Base-by-base conservation (phyloP, 2,113 vertebrate species). In the Muntiacus muntjak region DNA sequence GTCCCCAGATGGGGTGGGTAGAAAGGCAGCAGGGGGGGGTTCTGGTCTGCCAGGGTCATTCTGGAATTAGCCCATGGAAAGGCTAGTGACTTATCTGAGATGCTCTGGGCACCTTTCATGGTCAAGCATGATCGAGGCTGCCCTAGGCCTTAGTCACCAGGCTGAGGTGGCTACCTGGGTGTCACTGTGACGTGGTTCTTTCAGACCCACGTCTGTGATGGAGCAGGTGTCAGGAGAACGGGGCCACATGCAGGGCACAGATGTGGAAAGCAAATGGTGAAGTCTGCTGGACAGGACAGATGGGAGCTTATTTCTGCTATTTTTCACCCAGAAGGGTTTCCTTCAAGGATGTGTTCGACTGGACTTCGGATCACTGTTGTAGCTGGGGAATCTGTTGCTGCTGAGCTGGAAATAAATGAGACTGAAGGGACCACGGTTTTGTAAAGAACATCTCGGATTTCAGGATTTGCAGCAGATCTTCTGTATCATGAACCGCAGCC, bases 371-470 rank as follows among this genome's bases (percentile, higher is more conserved):
- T 91, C 86, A 97, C 98, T 97, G 98, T 91, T 98, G 95, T 96
- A 95, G 95, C 96, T 95, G 90, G 94, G 98, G 17, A 97, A 98
- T 87, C 96, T 98, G 98, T 47, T 91, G 96, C 97, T 95, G 98
- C 98, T 96, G 93, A 97, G 98, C 94, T 98, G 98, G 96, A 98
- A 98, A 89, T 94, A 95, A 98, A 97, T 78, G 98, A 98, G 98
- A 98, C 98, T 97, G 98, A 98, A 94, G 97, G 96, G 94, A 90
- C 83, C 62, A 93, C 3, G 47, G 82, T 28, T 88, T 60, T 74
- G 81, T 62, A 93, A 92, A 58, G 91, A 94, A 47, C 2, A 7
- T 88, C 87, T 79, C 0, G 3, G 62, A 43, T 28, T 33, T 45
- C 50, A 5, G 83, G 87, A 84, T 87, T 93, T 82, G 84, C 2